Conservation (phyloP, 2,888 invertebrate genomes). For the Achlya flavicornis region DNA sequence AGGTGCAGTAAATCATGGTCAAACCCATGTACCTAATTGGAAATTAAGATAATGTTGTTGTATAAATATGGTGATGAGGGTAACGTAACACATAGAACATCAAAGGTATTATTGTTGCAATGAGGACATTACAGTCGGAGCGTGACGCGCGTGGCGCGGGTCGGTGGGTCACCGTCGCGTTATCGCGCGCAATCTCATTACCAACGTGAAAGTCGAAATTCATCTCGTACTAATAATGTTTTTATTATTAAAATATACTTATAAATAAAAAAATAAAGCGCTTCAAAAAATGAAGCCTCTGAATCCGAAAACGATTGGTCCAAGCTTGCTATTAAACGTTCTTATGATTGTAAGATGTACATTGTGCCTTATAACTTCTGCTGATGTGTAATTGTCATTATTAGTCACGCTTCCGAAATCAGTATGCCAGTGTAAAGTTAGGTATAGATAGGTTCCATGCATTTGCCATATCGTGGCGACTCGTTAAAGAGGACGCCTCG, state of each 20-base stretch:
- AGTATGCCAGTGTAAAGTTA: background rate
- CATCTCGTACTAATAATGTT: background rate
- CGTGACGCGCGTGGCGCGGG: conserved; percentile 26
- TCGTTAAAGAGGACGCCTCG: conserved; percentile 38
- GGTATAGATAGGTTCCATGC: conserved; percentile 3
- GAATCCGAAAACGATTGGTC: no score
- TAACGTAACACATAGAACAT: background rate
- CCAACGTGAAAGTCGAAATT: conserved; percentile 21
- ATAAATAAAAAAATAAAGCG: conserved; percentile 25
- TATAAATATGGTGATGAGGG: conserved; percentile 6
- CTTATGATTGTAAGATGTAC: no score
- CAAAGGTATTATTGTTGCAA: conserved; percentile 24
- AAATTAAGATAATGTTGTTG: background rate
- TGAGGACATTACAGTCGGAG: conserved; percentile 29
- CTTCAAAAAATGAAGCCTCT: background rate
- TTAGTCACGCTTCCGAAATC: background rate
- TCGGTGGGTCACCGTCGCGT: conserved; percentile 30
- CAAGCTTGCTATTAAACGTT: no score
- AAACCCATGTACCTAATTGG: background rate
- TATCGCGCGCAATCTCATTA: conserved; percentile 33
- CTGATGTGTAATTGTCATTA: no score
- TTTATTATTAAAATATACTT: conserved; percentile 3
- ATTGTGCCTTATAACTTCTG: no score
- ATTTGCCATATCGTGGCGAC: conserved; percentile 1
- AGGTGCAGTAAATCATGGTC: background rate